Percentiles rank a stretch among this genome's conserved stretches.
Conservation (phyloP, 2,113 vertebrate genomes). For the Panthera tigris region DNA sequence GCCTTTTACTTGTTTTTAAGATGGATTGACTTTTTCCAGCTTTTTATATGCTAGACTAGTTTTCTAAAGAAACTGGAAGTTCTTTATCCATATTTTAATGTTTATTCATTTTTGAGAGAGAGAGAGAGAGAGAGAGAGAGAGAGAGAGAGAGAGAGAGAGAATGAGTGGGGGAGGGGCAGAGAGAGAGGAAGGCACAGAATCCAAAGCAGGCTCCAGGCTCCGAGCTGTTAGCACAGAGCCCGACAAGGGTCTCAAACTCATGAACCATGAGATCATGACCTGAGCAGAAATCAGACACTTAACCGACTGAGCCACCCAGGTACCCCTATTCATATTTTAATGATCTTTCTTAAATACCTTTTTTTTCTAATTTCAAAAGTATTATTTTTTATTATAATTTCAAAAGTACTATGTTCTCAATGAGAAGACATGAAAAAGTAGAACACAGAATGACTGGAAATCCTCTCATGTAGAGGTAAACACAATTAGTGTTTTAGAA, state of each 20-base stretch:
- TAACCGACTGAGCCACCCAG: no score
- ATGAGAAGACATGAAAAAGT: conserved; percentile 11
- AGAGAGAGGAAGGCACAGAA: no score
- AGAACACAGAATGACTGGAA: background rate
- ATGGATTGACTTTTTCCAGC: background rate
- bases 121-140: no score
- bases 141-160: no score
- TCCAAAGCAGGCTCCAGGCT: no score
- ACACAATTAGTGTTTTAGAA: background rate
- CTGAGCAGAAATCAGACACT: no score
- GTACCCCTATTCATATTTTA: background rate
- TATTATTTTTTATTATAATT: conserved; percentile 40
- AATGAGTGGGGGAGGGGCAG: no score
- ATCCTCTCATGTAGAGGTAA: background rate
- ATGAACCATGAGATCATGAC: no score
- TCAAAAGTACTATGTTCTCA: background rate
- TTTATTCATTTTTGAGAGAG: no score
- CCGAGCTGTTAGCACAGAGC: no score
- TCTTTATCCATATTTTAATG: background rate
- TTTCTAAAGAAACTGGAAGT: background rate
- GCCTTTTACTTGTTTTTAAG: background rate
- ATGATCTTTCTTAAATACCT: background rate
- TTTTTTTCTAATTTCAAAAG: background rate
- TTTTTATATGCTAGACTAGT: background rate
- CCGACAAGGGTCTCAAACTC: no score